A percentile compares a stretch with the other conserved stretches of the same genome.
These are phyloP conservation scores for Stichodactyla helianthus DNA, from an alignment of 64 coral and sea anemone genomes.

Conservation along the genomic window DNA sequence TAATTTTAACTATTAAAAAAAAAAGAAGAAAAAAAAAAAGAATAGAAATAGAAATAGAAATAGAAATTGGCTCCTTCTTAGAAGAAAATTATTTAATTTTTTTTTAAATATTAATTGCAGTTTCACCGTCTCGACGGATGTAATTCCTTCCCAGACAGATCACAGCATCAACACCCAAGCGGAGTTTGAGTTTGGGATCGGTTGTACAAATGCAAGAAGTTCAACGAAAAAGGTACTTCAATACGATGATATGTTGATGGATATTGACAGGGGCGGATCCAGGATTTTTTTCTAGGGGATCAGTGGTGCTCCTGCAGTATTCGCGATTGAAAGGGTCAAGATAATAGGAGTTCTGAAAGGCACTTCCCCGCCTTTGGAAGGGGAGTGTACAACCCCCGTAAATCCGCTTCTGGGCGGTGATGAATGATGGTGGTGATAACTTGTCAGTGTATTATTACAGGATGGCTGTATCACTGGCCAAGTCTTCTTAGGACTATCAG, in stretches of 20 bases:
- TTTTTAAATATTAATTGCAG: neutral
- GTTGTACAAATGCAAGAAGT: neutral
- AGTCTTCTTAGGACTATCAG: conserved; percentile 65
- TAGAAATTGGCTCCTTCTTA: too few relatives aligned
- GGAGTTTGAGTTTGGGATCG: conserved; percentile 39
- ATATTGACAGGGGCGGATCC: neutral
- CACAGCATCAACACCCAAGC: neutral
- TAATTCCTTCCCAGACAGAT: neutral
- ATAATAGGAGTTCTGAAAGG: too few relatives aligned
- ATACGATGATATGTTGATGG: neutral
- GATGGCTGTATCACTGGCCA: conserved; percentile 74
- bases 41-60: too few relatives aligned
- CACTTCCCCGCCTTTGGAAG: too few relatives aligned
- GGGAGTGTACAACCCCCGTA: too few relatives aligned
- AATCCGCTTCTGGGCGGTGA: neutral
- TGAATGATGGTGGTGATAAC: neutral
- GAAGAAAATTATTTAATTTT: neutral
- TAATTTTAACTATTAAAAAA: too few relatives aligned
- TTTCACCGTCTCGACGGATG: neutral
- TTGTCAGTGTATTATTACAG: conserved; percentile 20
- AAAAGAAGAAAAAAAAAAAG: too few relatives aligned
- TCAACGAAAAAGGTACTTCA: neutral
- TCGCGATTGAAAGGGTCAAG: too few relatives aligned
- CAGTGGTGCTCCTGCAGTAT: neutral
- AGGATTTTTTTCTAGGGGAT: neutral